These are phyloP conservation scores for Spodoptera picta DNA, from an alignment of 2,888 invertebrate species.

Conservation along the genomic window DNA sequence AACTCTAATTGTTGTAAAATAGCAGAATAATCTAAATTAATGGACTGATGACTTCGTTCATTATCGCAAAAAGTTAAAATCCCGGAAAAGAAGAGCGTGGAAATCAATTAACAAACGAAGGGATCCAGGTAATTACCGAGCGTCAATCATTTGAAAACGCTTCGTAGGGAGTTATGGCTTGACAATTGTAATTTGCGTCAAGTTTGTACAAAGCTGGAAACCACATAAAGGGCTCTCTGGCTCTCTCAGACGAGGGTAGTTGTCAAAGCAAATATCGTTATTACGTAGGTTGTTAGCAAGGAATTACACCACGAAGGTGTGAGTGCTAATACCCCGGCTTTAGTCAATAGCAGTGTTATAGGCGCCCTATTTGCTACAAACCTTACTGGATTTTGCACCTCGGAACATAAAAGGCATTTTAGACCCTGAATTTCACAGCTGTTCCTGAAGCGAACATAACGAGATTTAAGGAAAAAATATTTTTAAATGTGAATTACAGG, in stretches of 20 bases:
- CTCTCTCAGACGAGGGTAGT: conserved; percentile 27
- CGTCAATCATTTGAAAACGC: conserved; percentile 44
- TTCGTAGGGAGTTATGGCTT: conserved; percentile 8
- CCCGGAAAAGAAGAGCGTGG: conserved; percentile 26
- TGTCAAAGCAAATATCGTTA: conserved; percentile 35
- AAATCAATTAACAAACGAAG: conserved; percentile 53
- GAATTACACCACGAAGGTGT: too few relatives aligned
- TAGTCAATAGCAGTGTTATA: too few relatives aligned
- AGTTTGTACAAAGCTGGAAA: conserved; percentile 12
- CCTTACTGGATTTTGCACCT: too few relatives aligned
- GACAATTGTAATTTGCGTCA: conserved; percentile 41
- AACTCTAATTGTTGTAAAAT: conserved; percentile 7
- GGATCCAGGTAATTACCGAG: conserved; percentile 51
- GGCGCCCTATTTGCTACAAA: too few relatives aligned
- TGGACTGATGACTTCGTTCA: conserved; percentile 13
- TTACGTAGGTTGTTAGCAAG: conserved; percentile 6
- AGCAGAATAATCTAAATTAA: conserved; percentile 24
- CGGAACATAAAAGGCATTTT: too few relatives aligned
- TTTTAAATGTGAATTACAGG: too few relatives aligned
- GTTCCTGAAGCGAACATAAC: too few relatives aligned
- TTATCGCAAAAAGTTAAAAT: conserved; percentile 36
- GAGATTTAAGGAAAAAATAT: too few relatives aligned
- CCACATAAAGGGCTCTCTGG: conserved; percentile 13
- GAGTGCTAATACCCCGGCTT: too few relatives aligned
- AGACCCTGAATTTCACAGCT: too few relatives aligned